phyloP scores from a whole-genome alignment of 2,888 invertebrate species.

The Trisateles emortualis region DNA sequence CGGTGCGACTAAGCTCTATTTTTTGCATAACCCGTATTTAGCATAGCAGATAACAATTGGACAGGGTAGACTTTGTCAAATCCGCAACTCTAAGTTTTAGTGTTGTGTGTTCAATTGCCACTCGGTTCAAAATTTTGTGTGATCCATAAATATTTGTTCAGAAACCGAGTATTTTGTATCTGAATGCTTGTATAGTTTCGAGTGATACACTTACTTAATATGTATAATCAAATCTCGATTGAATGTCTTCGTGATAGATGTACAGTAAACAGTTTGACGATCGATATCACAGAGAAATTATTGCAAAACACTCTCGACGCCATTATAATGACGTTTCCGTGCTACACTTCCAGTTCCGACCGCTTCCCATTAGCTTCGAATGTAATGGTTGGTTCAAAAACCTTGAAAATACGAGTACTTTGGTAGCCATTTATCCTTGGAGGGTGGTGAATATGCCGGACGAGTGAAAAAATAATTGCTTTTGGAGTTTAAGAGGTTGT shows the following conservation, averaged over 20 bases:
- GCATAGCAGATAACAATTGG: no score
- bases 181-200: no score
- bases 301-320: conserved; percentile 20
- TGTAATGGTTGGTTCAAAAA: conserved; percentile 23
- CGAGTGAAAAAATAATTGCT: neutral
- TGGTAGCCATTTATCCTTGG: conserved; percentile 3
- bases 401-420: conserved; percentile 16
- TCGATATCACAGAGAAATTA: conserved; percentile 18
- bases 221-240: no score
- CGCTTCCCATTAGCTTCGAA: conserved; percentile 25
- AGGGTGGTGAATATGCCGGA: neutral
- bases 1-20: no score
- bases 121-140: no score
- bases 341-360: conserved; percentile 26
- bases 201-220: no score
- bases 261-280: conserved; percentile 1
- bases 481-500: neutral
- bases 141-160: no score
- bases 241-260: neutral
- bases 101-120: no score
- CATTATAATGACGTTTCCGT: conserved; percentile 27
- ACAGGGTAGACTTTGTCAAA: no score
- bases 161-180: no score
- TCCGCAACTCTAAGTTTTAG: no score
- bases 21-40: no score